Conservation (phyloP, 2,888 invertebrate genomes). For the Sinohyriopsis cumingii region DNA sequence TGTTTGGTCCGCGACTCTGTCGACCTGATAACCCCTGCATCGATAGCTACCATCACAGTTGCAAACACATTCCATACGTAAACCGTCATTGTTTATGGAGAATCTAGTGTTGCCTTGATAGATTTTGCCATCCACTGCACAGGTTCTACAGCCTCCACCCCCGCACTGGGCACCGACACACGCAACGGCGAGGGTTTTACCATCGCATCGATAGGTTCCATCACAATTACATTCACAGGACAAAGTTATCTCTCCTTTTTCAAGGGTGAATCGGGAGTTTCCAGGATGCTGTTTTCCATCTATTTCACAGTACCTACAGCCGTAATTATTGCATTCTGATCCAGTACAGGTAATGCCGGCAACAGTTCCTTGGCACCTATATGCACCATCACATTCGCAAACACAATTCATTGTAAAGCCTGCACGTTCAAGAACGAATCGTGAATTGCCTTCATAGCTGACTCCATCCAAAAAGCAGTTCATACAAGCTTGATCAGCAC, state of each 20-base stretch:
- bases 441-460: conserved; percentile 24
- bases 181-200: conserved; percentile 14
- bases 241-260: conserved; percentile 18
- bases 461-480: conserved; percentile 24
- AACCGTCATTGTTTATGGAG: conserved; percentile 27
- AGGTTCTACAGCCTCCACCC: conserved; percentile 32
- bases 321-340: conserved; percentile 26
- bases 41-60: conserved; percentile 35
- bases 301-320: conserved; percentile 41
- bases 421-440: conserved; percentile 29
- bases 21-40: conserved; percentile 34
- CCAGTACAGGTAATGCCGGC: conserved; percentile 22
- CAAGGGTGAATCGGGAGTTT: conserved; percentile 35
- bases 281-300: conserved; percentile 39
- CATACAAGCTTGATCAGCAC: conserved; percentile 26
- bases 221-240: conserved; percentile 55
- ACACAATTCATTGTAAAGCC: conserved; percentile 34
- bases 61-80: conserved; percentile 35
- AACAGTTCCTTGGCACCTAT: conserved; percentile 29
- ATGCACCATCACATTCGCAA: conserved; percentile 39
- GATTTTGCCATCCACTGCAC: conserved; percentile 29
- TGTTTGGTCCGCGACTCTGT: conserved; percentile 6
- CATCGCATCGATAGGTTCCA: conserved; percentile 55
- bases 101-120: conserved; percentile 40
- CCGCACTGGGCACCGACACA: conserved; percentile 32